These are phyloP conservation scores for Colossoma macropomum DNA, from an alignment of 2,113 vertebrate species.

Conservation along the genomic window DNA sequence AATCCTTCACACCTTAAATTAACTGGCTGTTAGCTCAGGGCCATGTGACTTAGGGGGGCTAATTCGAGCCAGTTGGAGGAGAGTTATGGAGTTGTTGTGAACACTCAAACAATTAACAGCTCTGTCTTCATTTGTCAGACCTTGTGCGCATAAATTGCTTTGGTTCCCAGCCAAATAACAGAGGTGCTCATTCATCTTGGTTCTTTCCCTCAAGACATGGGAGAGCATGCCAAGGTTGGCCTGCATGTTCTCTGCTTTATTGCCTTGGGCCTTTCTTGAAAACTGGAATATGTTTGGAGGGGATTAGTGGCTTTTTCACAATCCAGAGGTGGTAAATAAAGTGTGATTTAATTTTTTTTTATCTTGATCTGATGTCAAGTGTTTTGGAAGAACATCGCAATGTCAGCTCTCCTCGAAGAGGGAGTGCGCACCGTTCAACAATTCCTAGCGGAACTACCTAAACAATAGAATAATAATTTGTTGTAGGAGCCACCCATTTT, in stretches of 20 bases:
- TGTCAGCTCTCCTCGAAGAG: background rate
- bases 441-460: constrained; percentile 18
- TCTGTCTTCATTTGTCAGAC: constrained; percentile 51
- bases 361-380: background rate
- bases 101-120: constrained; percentile 44
- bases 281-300: constrained; percentile 13
- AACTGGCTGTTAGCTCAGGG: constrained; percentile 9
- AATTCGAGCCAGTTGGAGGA: background rate
- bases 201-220: constrained; percentile 27
- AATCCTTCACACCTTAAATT: background rate
- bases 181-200: constrained; percentile 44
- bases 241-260: constrained; percentile 20
- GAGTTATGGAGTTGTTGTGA: constrained; percentile 20
- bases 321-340: constrained; percentile 28
- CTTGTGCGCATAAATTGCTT: constrained; percentile 42
- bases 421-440: background rate
- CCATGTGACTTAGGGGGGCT: background rate
- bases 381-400: background rate
- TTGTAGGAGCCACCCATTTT: constrained; percentile 39
- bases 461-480: constrained; percentile 47
- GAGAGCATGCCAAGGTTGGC: constrained; percentile 35
- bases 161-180: constrained; percentile 40
- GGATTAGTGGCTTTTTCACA: constrained; percentile 1
- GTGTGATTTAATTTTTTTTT: constrained; percentile 4
- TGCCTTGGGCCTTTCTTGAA: constrained; percentile 25